Evolutionary conservation across 2,888 invertebrate genomes (phyloP), one percentile per base, ranked within the genome.

Genomic region (Allolobophora icterica): DNA sequence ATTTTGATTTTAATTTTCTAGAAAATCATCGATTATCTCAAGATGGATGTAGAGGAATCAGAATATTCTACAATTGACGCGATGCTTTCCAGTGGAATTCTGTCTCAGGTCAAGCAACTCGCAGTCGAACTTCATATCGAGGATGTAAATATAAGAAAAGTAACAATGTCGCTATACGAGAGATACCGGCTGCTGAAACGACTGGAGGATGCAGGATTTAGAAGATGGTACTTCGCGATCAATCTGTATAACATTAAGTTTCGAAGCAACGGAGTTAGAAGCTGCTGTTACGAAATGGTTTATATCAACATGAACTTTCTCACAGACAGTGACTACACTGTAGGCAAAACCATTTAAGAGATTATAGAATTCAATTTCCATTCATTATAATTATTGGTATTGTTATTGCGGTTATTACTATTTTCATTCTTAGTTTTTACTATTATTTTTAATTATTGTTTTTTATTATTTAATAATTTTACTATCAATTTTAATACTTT

Each of bases 11-110:
- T 71, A 1, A 71, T 71, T 71, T 11, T 71, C 30, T n/a, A 71
- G 71, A 71, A n/a, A n/a, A 30, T 90, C 1, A 94, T 95, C 42
- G 94, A 95, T 92, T 94, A 94, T 90, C 92, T 95, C 30, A 95
- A 95, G 92, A 94, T 95, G 91, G 95, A 95, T 92, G 94, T 95
- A 21, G 95, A 95, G 90, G 94, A 93, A 40, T 93, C 93, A 1
- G 95, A 95, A 91, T 95, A 95, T 94, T 92, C 92, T 11, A 94
- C 94, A 5, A 90, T 95, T 1, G 71, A 91, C n/a, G 91, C 89
- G n/a, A 92, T 93, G 90, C n/a, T 93, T 24, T n/a, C 90, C 13
- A 89, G 89, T 21, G 91, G 91, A 24, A 84, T 90, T 24, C 71
- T 92, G 6, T 33, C 90, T 13, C 38, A 90, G 2, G 89, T 92